Evolutionary conservation across 2,797 vertebrate genomes (phyloP).

Genomic region (Jordanella pulchra): DNA sequence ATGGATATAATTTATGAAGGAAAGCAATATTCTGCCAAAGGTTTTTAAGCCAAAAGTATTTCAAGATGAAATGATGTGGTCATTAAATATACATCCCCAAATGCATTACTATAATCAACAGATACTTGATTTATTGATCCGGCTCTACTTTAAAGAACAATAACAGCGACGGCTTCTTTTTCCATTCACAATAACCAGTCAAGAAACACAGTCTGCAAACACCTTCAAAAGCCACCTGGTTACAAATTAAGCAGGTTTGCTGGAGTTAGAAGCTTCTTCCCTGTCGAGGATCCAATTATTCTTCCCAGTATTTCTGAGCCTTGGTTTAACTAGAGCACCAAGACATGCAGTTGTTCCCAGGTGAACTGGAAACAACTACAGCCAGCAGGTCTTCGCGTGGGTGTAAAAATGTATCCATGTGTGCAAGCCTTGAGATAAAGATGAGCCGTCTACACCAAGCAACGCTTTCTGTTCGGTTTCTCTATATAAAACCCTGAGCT

Average conservation of each 20-base stretch:
- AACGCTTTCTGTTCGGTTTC: neutral
- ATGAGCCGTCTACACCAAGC: conserved; percentile 2
- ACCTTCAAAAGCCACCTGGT: neutral
- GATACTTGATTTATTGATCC: neutral
- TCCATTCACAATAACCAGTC: neutral
- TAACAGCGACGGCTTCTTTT: neutral
- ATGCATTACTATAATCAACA: neutral
- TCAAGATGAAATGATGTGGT: too few species aligned
- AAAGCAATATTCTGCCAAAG: too few species aligned
- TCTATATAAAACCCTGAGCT: neutral
- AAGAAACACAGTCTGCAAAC: neutral
- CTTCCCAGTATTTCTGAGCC: conserved; percentile 1
- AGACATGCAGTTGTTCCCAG: conserved; percentile 10
- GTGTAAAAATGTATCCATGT: conserved; percentile 2
- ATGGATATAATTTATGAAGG: too few species aligned
- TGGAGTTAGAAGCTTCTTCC: neutral
- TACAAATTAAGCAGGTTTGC: neutral
- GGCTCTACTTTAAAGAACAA: neutral
- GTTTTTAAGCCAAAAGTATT: too few species aligned
- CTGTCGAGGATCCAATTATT: neutral
- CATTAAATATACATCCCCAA: neutral
- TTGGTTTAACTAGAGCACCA: conserved; percentile 5
- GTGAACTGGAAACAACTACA: conserved; percentile 21
- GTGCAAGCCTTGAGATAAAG: conserved; percentile 4
- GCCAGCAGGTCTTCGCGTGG: neutral